These are phyloP conservation scores for Nothura maculosa DNA, from an alignment of 2,797 vertebrate species.

Conservation along the genomic window DNA sequence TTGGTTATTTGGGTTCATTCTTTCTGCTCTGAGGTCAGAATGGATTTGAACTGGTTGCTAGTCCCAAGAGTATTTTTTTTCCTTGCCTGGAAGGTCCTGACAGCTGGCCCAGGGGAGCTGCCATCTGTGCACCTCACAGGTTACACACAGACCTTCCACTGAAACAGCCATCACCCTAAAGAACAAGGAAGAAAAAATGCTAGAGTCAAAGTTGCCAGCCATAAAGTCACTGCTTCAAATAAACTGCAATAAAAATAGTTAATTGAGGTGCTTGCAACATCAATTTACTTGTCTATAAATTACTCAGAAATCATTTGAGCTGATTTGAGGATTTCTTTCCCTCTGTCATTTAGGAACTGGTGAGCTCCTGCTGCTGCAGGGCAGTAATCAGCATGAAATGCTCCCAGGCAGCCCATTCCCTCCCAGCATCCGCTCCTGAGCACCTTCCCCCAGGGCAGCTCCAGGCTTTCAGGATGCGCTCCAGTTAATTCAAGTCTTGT, in stretches of 20 bases:
- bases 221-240: neutral
- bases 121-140: fast-evolving
- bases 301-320: neutral
- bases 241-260: neutral
- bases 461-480: too few relatives aligned
- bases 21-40: neutral
- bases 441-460: too few relatives aligned
- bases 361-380: neutral
- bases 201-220: neutral
- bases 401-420: neutral
- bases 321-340: neutral
- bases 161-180: neutral
- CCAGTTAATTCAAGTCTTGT: neutral
- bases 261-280: neutral
- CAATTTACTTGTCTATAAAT: neutral
- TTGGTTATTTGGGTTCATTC: neutral
- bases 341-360: neutral
- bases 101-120: neutral
- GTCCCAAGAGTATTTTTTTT: neutral
- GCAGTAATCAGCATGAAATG: neutral
- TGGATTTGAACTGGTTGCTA: fast-evolving
- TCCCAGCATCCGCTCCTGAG: too few relatives aligned
- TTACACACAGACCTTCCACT: fast-evolving
- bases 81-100: neutral
- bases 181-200: neutral